These are phyloP conservation scores for Hoplodrina blanda DNA, from an alignment of 2,888 invertebrate species.

Conservation along the genomic window DNA sequence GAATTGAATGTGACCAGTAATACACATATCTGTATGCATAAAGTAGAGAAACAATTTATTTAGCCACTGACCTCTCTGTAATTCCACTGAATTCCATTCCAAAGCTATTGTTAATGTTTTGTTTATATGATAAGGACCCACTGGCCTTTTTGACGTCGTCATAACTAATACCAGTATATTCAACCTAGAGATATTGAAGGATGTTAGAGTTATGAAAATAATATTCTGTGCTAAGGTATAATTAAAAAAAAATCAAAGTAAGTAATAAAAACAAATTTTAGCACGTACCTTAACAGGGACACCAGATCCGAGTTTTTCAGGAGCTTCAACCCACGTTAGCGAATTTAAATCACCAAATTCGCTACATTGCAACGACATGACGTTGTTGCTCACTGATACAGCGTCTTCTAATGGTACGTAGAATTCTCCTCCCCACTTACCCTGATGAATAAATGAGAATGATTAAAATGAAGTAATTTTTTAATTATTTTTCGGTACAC, in stretches of 20 bases:
- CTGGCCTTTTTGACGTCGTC: conserved; percentile 67
- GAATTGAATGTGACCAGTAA: too few species aligned
- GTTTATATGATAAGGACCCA: conserved; percentile 51
- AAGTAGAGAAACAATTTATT: too few species aligned
- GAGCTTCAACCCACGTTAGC: conserved; percentile 47
- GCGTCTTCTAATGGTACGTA: too few species aligned
- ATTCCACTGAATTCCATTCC: conserved; percentile 79
- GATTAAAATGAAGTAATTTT: neutral
- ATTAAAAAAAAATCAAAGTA: too few species aligned
- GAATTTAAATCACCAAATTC: conserved; percentile 47
- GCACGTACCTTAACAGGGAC: conserved; percentile 70
- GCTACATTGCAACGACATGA: conserved; percentile 61
- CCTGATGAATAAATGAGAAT: neutral
- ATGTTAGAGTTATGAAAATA: neutral
- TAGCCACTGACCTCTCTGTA: conserved; percentile 67
- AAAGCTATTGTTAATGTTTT: conserved; percentile 52
- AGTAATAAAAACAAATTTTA: neutral
- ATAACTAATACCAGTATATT: conserved; percentile 72
- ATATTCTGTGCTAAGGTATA: too few species aligned
- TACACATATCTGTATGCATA: neutral
- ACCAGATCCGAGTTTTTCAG: conserved; percentile 50
- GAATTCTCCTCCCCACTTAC: too few species aligned
- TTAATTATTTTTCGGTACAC: too few species aligned
- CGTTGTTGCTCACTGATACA: conserved; percentile 35
- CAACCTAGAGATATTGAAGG: conserved; percentile 64